phyloP scores from a whole-genome alignment of 2,797 vertebrate genomes.

The Mastacembelus armatus region DNA sequence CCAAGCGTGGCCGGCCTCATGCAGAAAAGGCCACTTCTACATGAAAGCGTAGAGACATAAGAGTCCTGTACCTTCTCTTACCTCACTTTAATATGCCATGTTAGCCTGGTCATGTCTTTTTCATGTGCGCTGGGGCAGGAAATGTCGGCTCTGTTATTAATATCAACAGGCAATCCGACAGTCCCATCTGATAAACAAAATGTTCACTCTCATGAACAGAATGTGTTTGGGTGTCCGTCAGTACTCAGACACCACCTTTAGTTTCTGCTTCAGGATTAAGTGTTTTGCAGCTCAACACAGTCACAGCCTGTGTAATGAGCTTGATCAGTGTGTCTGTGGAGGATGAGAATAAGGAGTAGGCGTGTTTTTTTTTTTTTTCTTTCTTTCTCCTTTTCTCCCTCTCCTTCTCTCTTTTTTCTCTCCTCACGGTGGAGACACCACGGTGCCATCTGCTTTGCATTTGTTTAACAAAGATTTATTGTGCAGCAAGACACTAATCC shows the following conservation, averaged over 20 bases:
- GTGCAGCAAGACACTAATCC: conserved; percentile 86
- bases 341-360: conserved; percentile 82
- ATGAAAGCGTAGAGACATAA: conserved; percentile 73
- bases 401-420: conserved; percentile 77
- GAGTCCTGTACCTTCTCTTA: conserved; percentile 55
- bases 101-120: conserved; percentile 56
- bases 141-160: conserved; percentile 65
- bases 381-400: conserved; percentile 67
- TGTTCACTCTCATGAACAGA: conserved; percentile 75
- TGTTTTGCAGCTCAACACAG: conserved; percentile 77
- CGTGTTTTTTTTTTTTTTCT: conserved; percentile 66
- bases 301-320: conserved; percentile 79
- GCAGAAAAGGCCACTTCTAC: conserved; percentile 75
- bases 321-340: conserved; percentile 79
- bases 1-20: conserved; percentile 56
- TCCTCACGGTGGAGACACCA: conserved; percentile 80
- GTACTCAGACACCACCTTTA: conserved; percentile 73
- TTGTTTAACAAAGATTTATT: conserved; percentile 90
- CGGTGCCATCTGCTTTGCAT: conserved; percentile 88
- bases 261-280: conserved; percentile 74
- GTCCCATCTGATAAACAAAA: conserved; percentile 67
- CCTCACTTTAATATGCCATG: conserved; percentile 52
- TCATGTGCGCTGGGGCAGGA: conserved; percentile 47
- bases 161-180: conserved; percentile 61
- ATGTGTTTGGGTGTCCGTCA: conserved; percentile 80